Percentiles rank a stretch among this genome's conserved stretches.
Evolutionary conservation across 2,888 invertebrate species (phyloP).

Genomic region (Prenolepis imparis): DNA sequence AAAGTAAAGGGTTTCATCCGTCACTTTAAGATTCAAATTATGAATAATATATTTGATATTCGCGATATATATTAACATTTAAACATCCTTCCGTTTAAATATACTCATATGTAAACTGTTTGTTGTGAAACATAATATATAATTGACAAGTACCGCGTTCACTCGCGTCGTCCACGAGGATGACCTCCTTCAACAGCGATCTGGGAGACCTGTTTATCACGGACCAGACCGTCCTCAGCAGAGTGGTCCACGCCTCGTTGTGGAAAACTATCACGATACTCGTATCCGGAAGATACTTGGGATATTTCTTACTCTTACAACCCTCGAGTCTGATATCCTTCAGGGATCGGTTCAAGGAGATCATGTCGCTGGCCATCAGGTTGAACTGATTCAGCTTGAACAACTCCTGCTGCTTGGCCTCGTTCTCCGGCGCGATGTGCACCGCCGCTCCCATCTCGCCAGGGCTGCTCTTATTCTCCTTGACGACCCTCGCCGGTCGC

Average conservation of each 20-base stretch:
- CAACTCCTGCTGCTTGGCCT: conserved; percentile 96
- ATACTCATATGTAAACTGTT: not conserved
- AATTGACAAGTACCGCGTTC: conserved; percentile 90
- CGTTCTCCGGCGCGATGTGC: conserved; percentile 94
- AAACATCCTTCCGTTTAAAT: conserved; percentile 2
- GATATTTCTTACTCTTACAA: conserved; percentile 93
- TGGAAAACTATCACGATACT: conserved; percentile 99
- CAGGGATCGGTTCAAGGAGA: conserved; percentile 97
- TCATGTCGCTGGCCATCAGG: conserved; percentile 98
- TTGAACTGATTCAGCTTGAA: conserved; percentile 99
- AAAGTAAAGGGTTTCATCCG: conserved; percentile 6
- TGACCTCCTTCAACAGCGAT: conserved; percentile 95
- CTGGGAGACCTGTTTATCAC: conserved; percentile 98
- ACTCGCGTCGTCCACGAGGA: conserved; percentile 99
- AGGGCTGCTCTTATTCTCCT: conserved; percentile 90
- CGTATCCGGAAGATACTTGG: conserved; percentile 94
- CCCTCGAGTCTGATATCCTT: conserved; percentile 97
- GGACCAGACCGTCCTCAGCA: conserved; percentile 98
- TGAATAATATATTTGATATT: not conserved
- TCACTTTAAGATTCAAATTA: not conserved
- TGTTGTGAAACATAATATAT: not conserved
- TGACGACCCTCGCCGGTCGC: conserved; percentile 91
- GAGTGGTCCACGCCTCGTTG: conserved; percentile 99
- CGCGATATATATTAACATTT: not conserved
- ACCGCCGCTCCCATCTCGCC: conserved; percentile 98